Conservation (phyloP, 2,888 invertebrate genomes). For the Athripsodes cinereus region DNA sequence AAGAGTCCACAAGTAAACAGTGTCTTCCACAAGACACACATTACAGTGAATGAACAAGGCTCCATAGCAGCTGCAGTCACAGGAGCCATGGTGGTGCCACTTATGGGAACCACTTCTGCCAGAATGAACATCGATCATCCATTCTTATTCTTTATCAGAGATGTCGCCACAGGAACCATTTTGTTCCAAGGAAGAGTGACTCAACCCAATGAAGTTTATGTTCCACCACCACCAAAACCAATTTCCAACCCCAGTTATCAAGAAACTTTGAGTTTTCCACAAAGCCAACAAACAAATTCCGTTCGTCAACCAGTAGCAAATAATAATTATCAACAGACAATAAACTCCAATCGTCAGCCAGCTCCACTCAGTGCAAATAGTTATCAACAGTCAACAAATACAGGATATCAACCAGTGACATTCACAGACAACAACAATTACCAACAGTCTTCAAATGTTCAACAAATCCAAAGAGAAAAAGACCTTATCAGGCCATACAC, state of each 20-base stretch:
- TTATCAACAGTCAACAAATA: background rate
- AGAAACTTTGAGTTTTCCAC: background rate
- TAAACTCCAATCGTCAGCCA: background rate
- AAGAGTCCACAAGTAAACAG: constrained; percentile 44
- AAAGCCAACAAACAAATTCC: background rate
- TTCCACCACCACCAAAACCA: background rate
- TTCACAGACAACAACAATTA: background rate
- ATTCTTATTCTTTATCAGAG: constrained; percentile 60
- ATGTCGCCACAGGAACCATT: constrained; percentile 46
- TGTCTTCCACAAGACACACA: constrained; percentile 57
- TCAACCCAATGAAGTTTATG: constrained; percentile 35
- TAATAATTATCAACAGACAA: background rate
- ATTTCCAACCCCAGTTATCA: background rate
- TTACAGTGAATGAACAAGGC: constrained; percentile 60
- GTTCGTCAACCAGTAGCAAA: background rate
- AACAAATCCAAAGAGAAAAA: background rate
- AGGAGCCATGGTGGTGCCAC: constrained; percentile 52
- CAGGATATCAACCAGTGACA: too few species aligned
- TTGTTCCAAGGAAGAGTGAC: constrained; percentile 60
- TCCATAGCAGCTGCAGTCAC: constrained; percentile 60
- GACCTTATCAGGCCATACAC: background rate
- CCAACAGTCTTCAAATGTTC: background rate
- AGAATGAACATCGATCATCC: constrained; percentile 54
- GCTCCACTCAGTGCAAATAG: background rate
- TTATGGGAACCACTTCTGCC: constrained; percentile 49